Evolutionary conservation across 64 coral and sea anemone genomes (phyloP).

Genomic region (Montipora cactus): DNA sequence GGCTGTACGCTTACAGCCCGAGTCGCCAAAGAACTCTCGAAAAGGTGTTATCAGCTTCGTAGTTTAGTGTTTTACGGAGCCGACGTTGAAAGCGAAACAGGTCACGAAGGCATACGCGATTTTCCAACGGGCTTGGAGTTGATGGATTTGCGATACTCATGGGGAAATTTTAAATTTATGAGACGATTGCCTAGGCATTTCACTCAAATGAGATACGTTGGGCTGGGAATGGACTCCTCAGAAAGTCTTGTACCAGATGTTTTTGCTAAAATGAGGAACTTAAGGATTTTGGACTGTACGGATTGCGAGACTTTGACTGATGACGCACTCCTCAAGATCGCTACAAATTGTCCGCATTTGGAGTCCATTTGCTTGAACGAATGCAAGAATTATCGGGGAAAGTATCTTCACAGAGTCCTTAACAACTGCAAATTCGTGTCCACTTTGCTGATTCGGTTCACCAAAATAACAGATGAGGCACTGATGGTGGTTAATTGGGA

Average conservation of each 20-base stretch:
- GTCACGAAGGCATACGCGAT: conserved; percentile 88
- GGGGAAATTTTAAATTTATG: conserved; percentile 99
- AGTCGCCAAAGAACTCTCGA: conserved; percentile 93
- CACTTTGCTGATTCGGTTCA: conserved; percentile 93
- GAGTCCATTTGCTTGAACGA: conserved; percentile 99
- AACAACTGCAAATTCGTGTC: conserved; percentile 85
- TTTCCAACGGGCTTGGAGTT: conserved; percentile 96
- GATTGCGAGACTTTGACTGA: conserved; percentile 88
- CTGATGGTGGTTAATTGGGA: conserved; percentile 97
- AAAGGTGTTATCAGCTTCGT: conserved; percentile 80
- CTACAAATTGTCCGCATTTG: conserved; percentile 85
- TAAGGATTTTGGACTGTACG: conserved; percentile 93
- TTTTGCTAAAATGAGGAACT: conserved; percentile 93
- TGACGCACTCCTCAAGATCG: conserved; percentile 90
- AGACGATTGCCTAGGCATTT: conserved; percentile 97
- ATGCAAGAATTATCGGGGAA: conserved; percentile 97
- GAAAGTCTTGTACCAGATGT: conserved; percentile 90
- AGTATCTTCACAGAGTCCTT: conserved; percentile 80
- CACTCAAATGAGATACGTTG: conserved; percentile 94
- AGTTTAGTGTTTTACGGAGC: conserved; percentile 86
- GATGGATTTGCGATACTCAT: conserved; percentile 96
- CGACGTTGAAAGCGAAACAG: conserved; percentile 77
- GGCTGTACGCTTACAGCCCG: conserved; percentile 87
- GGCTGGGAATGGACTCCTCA: conserved; percentile 90
- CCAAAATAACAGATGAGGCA: conserved; percentile 89